Conservation (phyloP, 2,113 vertebrate genomes). For the Ceuthmochares aereus region DNA sequence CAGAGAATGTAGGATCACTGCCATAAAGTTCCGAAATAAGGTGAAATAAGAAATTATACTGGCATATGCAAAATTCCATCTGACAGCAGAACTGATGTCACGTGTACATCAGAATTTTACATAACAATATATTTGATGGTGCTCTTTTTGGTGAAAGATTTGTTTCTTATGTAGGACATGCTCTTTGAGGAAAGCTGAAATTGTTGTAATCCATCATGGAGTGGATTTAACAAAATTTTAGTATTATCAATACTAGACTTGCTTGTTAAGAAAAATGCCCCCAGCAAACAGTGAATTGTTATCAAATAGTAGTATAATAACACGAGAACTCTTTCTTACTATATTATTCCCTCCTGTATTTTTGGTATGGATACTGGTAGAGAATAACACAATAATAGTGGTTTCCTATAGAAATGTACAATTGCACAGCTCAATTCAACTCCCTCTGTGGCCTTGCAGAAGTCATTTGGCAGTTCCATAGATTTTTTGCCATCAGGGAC, state of each 20-base stretch:
- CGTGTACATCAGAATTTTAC: neutral
- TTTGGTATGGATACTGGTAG: neutral
- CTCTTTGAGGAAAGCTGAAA: neutral
- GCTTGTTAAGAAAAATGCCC: neutral
- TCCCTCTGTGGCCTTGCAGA: neutral
- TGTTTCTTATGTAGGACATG: neutral
- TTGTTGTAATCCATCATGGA: neutral
- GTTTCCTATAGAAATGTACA: neutral
- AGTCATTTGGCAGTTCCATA: constrained; percentile 5
- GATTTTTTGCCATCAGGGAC: constrained; percentile 32
- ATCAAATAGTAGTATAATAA: neutral
- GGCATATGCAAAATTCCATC: neutral
- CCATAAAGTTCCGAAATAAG: neutral
- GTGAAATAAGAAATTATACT: neutral
- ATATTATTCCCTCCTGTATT: neutral
- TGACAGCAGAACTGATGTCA: neutral
- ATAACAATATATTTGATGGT: neutral
- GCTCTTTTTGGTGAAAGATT: neutral
- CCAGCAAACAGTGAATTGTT: neutral
- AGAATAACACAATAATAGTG: neutral
- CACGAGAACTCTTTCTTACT: neutral
- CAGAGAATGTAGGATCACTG: neutral
- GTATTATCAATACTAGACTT: neutral
- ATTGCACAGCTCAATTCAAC: neutral
- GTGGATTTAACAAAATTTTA: neutral